Evolutionary conservation across 2,888 invertebrate genomes (phyloP), one percentile per base, ranked within the genome.

Genomic region (Dione juno): DNA sequence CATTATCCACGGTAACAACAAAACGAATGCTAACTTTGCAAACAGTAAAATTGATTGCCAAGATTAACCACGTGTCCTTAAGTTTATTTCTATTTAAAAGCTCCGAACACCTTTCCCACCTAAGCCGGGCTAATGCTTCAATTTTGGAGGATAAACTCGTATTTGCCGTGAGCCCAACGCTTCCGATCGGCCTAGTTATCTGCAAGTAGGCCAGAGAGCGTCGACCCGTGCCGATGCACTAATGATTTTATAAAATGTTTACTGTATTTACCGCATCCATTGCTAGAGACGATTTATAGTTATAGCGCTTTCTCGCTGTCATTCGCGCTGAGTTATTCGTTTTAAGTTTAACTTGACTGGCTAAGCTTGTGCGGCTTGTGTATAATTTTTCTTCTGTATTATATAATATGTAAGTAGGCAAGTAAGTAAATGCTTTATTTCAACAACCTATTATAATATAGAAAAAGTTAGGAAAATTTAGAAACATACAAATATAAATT

Each of bases 131-230:
- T 70, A 70, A 70, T 61, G 50, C 65, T 70, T 65, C 66, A 68
- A 73, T 73, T 68, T 73, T 41, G 70, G 54, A 65, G 67, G 70
- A 71, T 71, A 71, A 68, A 71, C 57, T 67, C 50, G 70, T 70
- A 65, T 71, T 71, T 68, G 54, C 68, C 37, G n/a, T n/a, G 43
- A 61, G 70, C 69, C 66, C 52, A 63, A 37, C 50, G 57, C 48
- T 50, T 59, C 70, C 58, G 58, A 68, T 68, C 54, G 70, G 59
- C 63, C 70, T 59, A 65, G 70, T 64, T 72, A 70, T 67, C 70
- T 69, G 66, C 71, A 77, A 78, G 70, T 77, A 77, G 77, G 78
- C 69, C 78, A 69, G 58, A 70, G 76, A 74, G 37, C 78, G 69
- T 63, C 69, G 75, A 76, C 78, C 76, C 69, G 66, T 65, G 72